Percentiles rank a stretch among this genome's conserved stretches.
phyloP scores from a whole-genome alignment of 1,140 invertebrate species.

The Eueides isabella region DNA sequence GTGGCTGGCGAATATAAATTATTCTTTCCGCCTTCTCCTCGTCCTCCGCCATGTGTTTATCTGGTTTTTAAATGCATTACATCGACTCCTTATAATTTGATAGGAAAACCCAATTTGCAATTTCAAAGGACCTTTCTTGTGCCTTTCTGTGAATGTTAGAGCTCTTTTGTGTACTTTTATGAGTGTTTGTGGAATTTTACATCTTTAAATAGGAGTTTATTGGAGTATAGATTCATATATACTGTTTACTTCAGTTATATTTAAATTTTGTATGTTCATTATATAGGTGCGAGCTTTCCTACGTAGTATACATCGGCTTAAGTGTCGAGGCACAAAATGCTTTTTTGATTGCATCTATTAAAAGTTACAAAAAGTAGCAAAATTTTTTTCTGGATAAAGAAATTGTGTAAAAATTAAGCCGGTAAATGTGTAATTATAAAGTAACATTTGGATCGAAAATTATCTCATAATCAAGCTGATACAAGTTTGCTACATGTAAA shows the following conservation, averaged over 20 bases:
- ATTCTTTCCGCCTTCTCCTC: constrained; percentile 23
- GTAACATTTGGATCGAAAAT: too few species aligned
- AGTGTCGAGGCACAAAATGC: too few species aligned
- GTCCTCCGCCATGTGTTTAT: constrained; percentile 35
- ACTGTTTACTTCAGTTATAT: neutral
- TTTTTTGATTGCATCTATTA: too few species aligned
- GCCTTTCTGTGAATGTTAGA: neutral
- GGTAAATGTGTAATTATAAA: too few species aligned
- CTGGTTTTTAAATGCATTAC: constrained; percentile 44
- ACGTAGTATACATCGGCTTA: too few species aligned
- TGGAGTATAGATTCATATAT: neutral
- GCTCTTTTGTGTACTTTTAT: neutral
- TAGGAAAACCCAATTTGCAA: constrained; percentile 12
- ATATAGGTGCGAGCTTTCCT: too few species aligned
- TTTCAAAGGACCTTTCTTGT: constrained; percentile 4
- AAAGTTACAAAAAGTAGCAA: too few species aligned
- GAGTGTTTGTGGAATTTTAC: neutral
- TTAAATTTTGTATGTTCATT: too few species aligned
- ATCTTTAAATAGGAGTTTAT: neutral
- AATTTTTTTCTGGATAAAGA: too few species aligned
- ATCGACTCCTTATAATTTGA: constrained; percentile 5
- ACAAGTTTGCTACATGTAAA: too few species aligned
- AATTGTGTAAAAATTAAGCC: too few species aligned
- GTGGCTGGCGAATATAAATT: constrained; percentile 56
- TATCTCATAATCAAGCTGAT: too few species aligned